Base-by-base conservation (phyloP, 1,140 invertebrate genomes). In the Pseudomyrmex sp. region DNA sequence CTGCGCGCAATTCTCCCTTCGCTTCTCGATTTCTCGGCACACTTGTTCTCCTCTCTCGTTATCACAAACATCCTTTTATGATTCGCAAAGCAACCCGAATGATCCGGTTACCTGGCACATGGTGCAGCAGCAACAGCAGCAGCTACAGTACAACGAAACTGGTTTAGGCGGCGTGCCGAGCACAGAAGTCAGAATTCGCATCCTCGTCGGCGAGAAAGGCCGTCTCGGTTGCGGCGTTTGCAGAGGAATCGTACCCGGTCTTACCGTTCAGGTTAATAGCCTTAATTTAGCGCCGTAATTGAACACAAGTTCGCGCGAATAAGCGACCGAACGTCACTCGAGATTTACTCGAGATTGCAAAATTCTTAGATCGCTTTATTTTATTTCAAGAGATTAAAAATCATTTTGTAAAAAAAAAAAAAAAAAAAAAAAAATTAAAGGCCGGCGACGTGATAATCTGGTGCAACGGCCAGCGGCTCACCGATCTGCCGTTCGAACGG, bases 371-470 rank as follows among this genome's bases (percentile, higher is more conserved):
- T 0, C 20, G 5, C 13, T 23, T 79, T 35, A 35, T 7, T 35
- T 35, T 35, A 35, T 35, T 7, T 35, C 35, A 35, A 35, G 35
- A 35, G 5, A 7, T 35, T 35, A 35, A 35, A 35, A 35, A 35
- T 48, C 10, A 66, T 46, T 26, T 58, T 13, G 44, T n/a, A 20
- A 9, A 10, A 48, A 20, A 59, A n/a, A 18, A 46, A 58, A 77
- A 79, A 58, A 54, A 12, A 35, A 35, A 35, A 35, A 35, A 35
- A 0, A 35, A 20, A 5, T 93, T 99, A 10, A 96, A 97, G 91
- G 97, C 98, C 0, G 98, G 98, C 1, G 98, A 99, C 93, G 98
- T 99, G 92, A 98, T 99, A 63, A 92, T 99, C 20, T 96, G 97
- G 89, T 98, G 98, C 93, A 99, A 99, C 92, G 98, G 97, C 0